Evolutionary conservation across 2,888 invertebrate genomes (phyloP).

Genomic region (Drosophila falleni): DNA sequence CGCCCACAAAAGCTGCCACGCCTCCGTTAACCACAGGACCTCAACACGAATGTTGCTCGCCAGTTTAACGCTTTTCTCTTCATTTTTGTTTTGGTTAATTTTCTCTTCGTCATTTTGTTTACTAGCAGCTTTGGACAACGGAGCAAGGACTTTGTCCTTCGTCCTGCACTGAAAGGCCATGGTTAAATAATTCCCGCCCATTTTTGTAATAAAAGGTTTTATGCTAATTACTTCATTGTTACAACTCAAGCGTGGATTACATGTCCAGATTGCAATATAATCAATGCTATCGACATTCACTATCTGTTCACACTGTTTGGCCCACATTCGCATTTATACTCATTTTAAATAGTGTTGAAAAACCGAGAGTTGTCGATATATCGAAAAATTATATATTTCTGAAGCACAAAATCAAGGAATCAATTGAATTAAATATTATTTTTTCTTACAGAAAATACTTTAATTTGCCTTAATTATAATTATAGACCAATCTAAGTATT

Average conservation of each 20-base stretch:
- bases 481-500: background rate
- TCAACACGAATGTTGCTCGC: slow-evolving; percentile 17
- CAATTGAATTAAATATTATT: too few relatives aligned
- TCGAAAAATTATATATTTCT: too few relatives aligned
- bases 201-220: slow-evolving; percentile 25
- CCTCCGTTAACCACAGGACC: slow-evolving; percentile 39
- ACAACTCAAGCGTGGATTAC: background rate
- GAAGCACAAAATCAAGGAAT: too few relatives aligned
- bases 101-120: background rate
- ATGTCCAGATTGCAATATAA: background rate
- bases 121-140: background rate
- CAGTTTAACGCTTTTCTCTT: slow-evolving; percentile 16
- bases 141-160: background rate
- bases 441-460: too few relatives aligned
- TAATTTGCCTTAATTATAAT: too few relatives aligned
- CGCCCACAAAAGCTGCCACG: slow-evolving; percentile 48
- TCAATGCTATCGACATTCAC: background rate
- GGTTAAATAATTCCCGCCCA: slow-evolving; percentile 55
- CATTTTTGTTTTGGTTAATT: background rate
- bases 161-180: slow-evolving; percentile 17
- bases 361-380: too few relatives aligned
- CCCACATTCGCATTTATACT: background rate
- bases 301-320: background rate
- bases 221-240: slow-evolving; percentile 30
- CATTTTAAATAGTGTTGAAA: background rate